Base-by-base conservation (phyloP, 2,113 vertebrate species). In the Passer montanus region DNA sequence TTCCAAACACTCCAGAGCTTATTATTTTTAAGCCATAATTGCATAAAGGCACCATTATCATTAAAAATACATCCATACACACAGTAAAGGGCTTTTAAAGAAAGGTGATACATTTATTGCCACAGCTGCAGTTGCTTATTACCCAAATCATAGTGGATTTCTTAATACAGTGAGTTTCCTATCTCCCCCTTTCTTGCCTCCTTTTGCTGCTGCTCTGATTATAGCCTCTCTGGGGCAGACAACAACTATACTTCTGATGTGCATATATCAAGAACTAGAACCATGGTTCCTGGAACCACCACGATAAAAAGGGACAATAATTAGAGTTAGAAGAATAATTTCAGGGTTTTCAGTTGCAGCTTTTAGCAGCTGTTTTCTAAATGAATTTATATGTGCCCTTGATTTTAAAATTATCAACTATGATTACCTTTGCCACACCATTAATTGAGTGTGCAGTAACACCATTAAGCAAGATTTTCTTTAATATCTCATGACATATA, bases 361-460 rank as follows among this genome's bases (percentile, higher is more conserved):
- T 70, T 20, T 39, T 93, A 67, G 52, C 10, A 75, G 23, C 70
- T 72, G 73, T 12, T 89, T 93, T 91, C n/a, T 37, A 95, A 89
- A 43, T 60, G 1, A 83, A 76, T 81, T 23, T 44, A 15, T 56
- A 23, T 82, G 58, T 37, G 24, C 46, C 44, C 90, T 94, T 62
- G 9, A 82, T 76, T 96, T 74, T 33, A 50, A 96, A 95, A 91
- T 87, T 94, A 37, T 85, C 33, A 93, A 12, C 20, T 33, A 82
- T 88, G 90, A 80, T 89, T 80, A 43, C 9, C 31, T 96, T 74
- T 79, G 41, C 56, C 44, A 91, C 30, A 75, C 14, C 31, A 37
- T 69, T 53, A 80, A 37, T 44, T 59, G 4, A 13, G 44, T 60
- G 13, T 52, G n/a, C 27, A 50, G 20, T 20, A 58, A 50, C 27